Base-by-base conservation (phyloP, 1,140 invertebrate species). In the Neodiprion virginianus region DNA sequence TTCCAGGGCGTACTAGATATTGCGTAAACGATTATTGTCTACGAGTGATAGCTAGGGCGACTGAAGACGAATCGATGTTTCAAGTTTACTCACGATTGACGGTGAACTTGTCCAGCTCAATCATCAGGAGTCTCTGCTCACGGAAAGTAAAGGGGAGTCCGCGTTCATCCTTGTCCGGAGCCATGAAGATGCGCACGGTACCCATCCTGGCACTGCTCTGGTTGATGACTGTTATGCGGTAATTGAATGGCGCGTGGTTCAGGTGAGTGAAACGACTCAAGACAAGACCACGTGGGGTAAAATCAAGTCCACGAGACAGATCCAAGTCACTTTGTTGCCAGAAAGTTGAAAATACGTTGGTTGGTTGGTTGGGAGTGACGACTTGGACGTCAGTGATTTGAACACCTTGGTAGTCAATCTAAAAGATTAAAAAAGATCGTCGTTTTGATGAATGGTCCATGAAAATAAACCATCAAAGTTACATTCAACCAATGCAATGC, bases 61-160 rank as follows among this genome's bases (percentile, higher is more conserved):
- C 28, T 28, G 5, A 28, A 28, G 28, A 28, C 28, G 28, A 28
- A 2, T 28, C 5, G 28, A 28, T 28, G 28, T 28, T 28, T 28
- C 5, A 61, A 48, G 72, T 72, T 12, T 83, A 89, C 89, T 90
- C 86, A 94, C 93, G 82, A 12, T 87, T 86, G 0, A 90, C 89
- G 10, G 91, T 89, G 81, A 95, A 95, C 82, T 94, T 94, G 84
- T 95, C 95, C 86, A 95, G 86, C 80, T 96, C 94, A 50, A 95
- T 91, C 91, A 95, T 94, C 47, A 95, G 84, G 3, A 89, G 80
- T 28, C 93, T 89, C 82, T 95, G 93, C 40, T 94, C 91, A 0
- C 91, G 87, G 80, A 94, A 91, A 12, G 86, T 73, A 82, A 94
- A 90, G 4, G 88, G 89, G 8, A 91, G 85, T 1, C 93, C 93